Percentiles rank a stretch among this genome's conserved stretches.
phyloP scores from a whole-genome alignment of 1,140 invertebrate genomes.

The Hyles euphorbiae region DNA sequence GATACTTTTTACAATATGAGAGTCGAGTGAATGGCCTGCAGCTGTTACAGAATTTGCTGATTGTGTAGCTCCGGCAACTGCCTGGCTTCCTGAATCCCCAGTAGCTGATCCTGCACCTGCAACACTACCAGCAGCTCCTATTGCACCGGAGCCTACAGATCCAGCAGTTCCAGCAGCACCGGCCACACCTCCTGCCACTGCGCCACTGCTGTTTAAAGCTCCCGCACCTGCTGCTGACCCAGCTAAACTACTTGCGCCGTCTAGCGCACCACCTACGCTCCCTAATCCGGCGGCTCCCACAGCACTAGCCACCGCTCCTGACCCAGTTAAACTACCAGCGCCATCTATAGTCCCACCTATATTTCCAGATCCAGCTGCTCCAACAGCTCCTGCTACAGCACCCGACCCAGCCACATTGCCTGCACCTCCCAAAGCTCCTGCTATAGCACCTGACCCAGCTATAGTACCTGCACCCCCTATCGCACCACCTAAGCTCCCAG shows the following conservation, averaged over 20 bases:
- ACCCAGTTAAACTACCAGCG: neutral
- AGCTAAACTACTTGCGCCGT: neutral
- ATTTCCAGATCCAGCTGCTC: no score
- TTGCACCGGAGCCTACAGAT: no score
- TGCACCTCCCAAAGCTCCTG: neutral
- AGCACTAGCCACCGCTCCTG: neutral
- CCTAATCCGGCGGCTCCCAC: neutral
- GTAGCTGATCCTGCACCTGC: neutral
- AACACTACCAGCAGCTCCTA: neutral
- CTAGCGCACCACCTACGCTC: neutral
- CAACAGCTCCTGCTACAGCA: no score
- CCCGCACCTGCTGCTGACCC: no score
- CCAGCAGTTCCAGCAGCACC: constrained; percentile 1
- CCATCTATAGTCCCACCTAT: neutral
- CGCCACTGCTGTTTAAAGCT: no score
- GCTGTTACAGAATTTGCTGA: no score
- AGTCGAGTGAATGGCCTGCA: no score
- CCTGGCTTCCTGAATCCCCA: neutral
- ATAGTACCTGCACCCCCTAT: neutral
- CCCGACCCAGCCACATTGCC: neutral
- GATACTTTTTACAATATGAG: no score
- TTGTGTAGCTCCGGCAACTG: neutral
- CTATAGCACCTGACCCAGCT: no score
- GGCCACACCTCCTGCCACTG: neutral
- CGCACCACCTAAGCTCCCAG: neutral